These are phyloP conservation scores for Hyperoodon ampullatus DNA, from an alignment of 2,113 vertebrate species.

Conservation along the genomic window DNA sequence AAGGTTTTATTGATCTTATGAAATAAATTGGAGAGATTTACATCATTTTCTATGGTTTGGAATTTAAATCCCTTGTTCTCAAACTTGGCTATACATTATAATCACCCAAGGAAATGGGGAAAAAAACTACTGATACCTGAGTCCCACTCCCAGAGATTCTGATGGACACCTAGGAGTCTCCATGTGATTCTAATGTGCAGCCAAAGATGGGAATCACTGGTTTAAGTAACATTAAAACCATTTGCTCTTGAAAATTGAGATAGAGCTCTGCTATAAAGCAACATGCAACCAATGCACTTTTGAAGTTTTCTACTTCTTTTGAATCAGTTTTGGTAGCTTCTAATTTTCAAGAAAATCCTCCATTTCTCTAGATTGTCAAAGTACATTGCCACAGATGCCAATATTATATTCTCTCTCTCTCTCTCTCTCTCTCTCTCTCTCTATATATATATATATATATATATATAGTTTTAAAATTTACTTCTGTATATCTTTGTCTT, in stretches of 20 bases:
- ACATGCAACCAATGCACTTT: background rate
- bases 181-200: background rate
- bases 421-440: no score
- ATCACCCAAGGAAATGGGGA: background rate
- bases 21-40: conserved; percentile 30
- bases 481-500: background rate
- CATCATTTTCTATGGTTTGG: conserved; percentile 13
- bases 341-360: conserved; percentile 47
- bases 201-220: background rate
- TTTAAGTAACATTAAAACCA: conserved; percentile 45
- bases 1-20: background rate
- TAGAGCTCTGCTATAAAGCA: conserved; percentile 29
- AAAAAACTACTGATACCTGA: background rate
- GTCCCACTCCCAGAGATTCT: background rate
- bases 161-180: background rate
- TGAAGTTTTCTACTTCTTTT: conserved; percentile 38
- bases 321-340: conserved; percentile 2
- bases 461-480: background rate
- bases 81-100: conserved; percentile 3
- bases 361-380: conserved; percentile 15
- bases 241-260: conserved; percentile 21
- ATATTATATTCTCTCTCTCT: background rate
- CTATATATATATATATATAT: background rate
- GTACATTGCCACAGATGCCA: background rate
- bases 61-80: conserved; percentile 5